Base-by-base conservation (phyloP, 2,113 vertebrate genomes). In the Hirundichthys speculiger region DNA sequence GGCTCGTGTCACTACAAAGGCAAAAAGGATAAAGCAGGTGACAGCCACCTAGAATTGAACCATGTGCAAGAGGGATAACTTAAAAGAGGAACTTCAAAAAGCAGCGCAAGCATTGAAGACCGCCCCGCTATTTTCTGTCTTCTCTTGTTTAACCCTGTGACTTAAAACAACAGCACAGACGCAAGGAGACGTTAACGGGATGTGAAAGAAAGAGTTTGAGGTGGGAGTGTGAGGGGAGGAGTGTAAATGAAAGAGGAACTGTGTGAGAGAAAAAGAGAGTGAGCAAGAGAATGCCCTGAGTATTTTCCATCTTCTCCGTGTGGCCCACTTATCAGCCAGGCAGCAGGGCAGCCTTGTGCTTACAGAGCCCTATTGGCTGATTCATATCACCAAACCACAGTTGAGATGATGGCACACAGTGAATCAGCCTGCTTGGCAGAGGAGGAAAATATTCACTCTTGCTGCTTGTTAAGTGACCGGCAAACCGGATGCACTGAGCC, bases 291-390 rank as follows among this genome's bases (percentile, higher is more conserved):
- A 76, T 52, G 75, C 72, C 49, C 30, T 18, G 43, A 80, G 76
- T 80, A 63, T 84, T 83, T 86, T 82, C 75, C 68, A 71, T 83
- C 66, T 73, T 82, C 69, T 78, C 72, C 60, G 75, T 81, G 87
- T 79, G 79, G 82, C 70, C 79, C 75, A 89, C 84, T 87, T 88
- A 88, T 87, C 86, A 80, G 73, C 27, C 40, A 64, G 70, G 69
- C 73, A 77, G 80, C 80, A 79, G 70, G 73, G 73, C 71, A 69
- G 74, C 53, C 67, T 76, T 64, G 45, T 80, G 87, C 81, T 76
- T 69, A 69, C 59, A 70, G 74, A 77, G 73, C 48, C 75, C 85
- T 70, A 83, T 73, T 85, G 80, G 80, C 62, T 85, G 88, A 89
- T 86, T 89, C 70, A 48, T 83, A 85, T 89, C 86, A 48, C 73